Evolutionary conservation across 2,113 vertebrate genomes (phyloP), one percentile per base, ranked within the genome.

Genomic region (Danionella cerebrum): DNA sequence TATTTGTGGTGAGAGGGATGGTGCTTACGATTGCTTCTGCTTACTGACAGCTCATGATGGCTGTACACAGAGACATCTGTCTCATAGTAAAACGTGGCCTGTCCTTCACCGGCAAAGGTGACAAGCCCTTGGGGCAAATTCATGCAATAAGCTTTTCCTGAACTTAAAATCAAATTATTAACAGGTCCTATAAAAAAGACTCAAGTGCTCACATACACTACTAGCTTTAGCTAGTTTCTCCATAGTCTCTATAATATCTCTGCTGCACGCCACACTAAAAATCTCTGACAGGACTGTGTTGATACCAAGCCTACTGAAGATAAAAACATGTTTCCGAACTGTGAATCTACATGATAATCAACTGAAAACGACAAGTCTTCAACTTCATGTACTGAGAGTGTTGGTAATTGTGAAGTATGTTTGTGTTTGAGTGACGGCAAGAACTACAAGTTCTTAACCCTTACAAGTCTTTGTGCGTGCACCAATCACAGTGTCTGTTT

Each of bases 51-150:
- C 45, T 59, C 62, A 53, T 64, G 69, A 71, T 71, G 65, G 64
- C 68, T 68, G 64, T 71, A 67, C 55, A 71, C 50, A 71, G 55
- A 64, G 60, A 68, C 67, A 77, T 73, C 75, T 77, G 71, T 73
- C 71, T 64, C 51, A 42, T 51, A 58, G 50, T 67, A 60, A 73
- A 70, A 64, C 54, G 6, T 11, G 51, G 35, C 71, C 69, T 68
- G 75, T 74, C 75, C 64, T 74, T 77, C 67, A 73, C 60, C 70
- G 27, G 54, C 57, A 67, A 67, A 38, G 55, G 45, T 58, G 71
- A 71, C 71, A 73, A 64, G 24, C 51, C 71, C 71, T 72, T 38
- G 47, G 67, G 52, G 71, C 53, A 55, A 9, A 60, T 27, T 70
- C 13, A 19, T 51, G 51, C 48, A 63, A 58, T 48, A 58, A 65